phyloP scores from a whole-genome alignment of 1,140 invertebrate species.

The Nomia melanderi region DNA sequence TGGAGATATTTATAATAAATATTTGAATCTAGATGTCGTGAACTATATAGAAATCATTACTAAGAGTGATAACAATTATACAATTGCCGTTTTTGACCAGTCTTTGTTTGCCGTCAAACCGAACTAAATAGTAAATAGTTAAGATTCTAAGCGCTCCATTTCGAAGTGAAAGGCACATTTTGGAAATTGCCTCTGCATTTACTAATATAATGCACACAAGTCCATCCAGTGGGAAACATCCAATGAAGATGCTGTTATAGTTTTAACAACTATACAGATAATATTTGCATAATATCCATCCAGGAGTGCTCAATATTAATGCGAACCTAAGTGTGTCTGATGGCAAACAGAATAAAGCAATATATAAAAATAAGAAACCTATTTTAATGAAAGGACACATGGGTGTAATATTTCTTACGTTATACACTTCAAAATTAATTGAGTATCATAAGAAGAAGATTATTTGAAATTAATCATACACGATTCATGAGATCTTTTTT shows the following conservation, averaged over 20 bases:
- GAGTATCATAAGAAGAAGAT: neutral
- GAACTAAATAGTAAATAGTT: conserved; percentile 25
- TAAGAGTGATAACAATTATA: conserved; percentile 39
- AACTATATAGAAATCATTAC: conserved; percentile 21
- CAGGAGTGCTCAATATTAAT: conserved; percentile 50
- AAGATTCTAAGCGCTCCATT: conserved; percentile 26
- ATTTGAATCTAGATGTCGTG: conserved; percentile 50
- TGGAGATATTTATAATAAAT: conserved; percentile 32
- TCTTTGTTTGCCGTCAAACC: conserved; percentile 43
- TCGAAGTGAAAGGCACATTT: conserved; percentile 30
- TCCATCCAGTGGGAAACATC: conserved; percentile 54
- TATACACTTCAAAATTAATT: neutral
- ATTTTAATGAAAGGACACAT: conserved; percentile 13
- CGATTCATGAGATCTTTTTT: neutral
- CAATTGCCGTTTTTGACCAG: conserved; percentile 42
- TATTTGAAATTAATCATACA: neutral
- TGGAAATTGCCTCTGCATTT: conserved; percentile 39
- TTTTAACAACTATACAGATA: conserved; percentile 43
- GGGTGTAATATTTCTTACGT: neutral
- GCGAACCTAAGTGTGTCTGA: conserved; percentile 34
- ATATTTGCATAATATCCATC: conserved; percentile 56
- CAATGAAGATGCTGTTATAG: conserved; percentile 35
- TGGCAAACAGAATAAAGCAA: conserved; percentile 42
- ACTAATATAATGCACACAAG: conserved; percentile 44
- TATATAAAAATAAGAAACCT: conserved; percentile 21